Evolutionary conservation across 2,113 vertebrate genomes (phyloP).

Genomic region (Danio rerio): GRCz12tu NC_133184.1:30833501-30834000

Average conservation of each 20-base stretch:
- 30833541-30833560: no score
- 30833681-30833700: no score
- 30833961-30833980: background rate
- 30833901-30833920: background rate
- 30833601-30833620: no score
- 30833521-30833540: no score
- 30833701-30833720: no score
- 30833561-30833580: no score
- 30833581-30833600: no score
- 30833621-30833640: background rate
- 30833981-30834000: background rate
- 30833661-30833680: background rate
- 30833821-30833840: background rate
- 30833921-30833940: background rate
- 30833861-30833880: background rate
- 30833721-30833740: no score
- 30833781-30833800: background rate
- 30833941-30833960: background rate
- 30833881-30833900: background rate
- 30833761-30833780: background rate
- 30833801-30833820: background rate
- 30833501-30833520: no score
- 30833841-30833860: background rate
- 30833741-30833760: background rate
- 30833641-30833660: background rate